Evolutionary conservation across 2,888 invertebrate genomes (phyloP).

Genomic region (Plagiodera versicolora): DNA sequence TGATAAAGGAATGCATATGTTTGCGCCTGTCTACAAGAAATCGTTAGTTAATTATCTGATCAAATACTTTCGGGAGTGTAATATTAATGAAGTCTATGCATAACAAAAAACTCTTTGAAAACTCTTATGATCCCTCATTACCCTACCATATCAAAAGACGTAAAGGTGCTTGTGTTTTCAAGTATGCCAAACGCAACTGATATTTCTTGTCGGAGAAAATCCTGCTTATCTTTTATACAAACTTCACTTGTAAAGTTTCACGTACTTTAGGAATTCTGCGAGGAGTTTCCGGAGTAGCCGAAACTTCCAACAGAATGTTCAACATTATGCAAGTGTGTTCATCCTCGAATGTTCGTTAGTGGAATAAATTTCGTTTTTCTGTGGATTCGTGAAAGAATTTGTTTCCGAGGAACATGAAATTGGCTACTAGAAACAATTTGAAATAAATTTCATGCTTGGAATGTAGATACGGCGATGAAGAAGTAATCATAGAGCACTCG

Average conservation of each 20-base stretch:
- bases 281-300: conserved; percentile 28
- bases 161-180: neutral
- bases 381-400: neutral
- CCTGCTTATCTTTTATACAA: conserved; percentile 30
- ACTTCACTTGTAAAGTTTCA: conserved; percentile 30
- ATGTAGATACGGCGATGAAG: too few species aligned
- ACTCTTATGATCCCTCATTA: neutral
- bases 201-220: conserved; percentile 34
- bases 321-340: conserved; percentile 23
- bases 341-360: conserved; percentile 20
- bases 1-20: neutral
- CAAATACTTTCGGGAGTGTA: too few species aligned
- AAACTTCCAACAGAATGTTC: conserved; percentile 26
- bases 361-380: conserved; percentile 27
- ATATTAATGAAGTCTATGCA: too few species aligned
- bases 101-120: neutral
- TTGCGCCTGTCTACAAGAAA: too few species aligned
- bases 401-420: neutral
- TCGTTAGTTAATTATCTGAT: too few species aligned
- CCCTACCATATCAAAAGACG: neutral
- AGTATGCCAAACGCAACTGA: conserved; percentile 21
- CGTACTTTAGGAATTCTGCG: conserved; percentile 31
- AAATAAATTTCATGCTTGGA: too few species aligned
- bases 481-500: too few species aligned
- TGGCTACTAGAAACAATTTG: too few species aligned